phyloP scores from a whole-genome alignment of 2,888 invertebrate genomes.

The Amitus sp. region DNA sequence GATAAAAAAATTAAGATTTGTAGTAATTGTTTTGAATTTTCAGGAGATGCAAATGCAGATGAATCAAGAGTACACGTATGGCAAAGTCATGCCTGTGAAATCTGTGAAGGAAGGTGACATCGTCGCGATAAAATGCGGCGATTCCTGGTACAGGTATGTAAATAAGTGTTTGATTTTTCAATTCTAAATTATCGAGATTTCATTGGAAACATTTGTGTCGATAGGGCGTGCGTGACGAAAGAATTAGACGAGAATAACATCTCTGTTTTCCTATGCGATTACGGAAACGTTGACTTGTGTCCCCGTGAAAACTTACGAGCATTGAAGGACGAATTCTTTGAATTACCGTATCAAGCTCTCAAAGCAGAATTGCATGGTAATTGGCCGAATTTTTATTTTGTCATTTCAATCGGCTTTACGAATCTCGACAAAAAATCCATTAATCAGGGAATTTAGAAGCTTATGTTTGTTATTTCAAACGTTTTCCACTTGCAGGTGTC shows the following conservation, averaged over 20 bases:
- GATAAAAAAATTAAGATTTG: no score
- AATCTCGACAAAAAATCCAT: no score
- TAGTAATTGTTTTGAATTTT: no score
- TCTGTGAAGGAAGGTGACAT: slow-evolving; percentile 70
- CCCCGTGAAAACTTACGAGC: slow-evolving; percentile 69
- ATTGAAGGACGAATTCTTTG: slow-evolving; percentile 69
- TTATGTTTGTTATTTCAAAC: background rate
- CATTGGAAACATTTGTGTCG: background rate
- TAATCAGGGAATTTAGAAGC: background rate
- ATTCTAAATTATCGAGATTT: slow-evolving; percentile 14
- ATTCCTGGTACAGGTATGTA: slow-evolving; percentile 78
- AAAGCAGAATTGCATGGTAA: slow-evolving; percentile 73
- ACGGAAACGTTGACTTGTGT: slow-evolving; percentile 71
- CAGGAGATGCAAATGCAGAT: no score
- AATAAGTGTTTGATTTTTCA: slow-evolving; percentile 10
- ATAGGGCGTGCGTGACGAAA: slow-evolving; percentile 68
- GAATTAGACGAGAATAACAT: slow-evolving; percentile 69
- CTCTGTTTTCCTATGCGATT: slow-evolving; percentile 74
- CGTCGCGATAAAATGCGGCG: slow-evolving; percentile 75
- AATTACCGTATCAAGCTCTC: slow-evolving; percentile 74
- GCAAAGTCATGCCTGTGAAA: background rate
- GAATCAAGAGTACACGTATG: no score
- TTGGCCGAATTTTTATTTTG: slow-evolving; percentile 22
- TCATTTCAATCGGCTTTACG: no score
- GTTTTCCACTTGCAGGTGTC: slow-evolving; percentile 66